Conservation (phyloP, 1,140 invertebrate genomes). For the Calliopsis andreniformis region DNA sequence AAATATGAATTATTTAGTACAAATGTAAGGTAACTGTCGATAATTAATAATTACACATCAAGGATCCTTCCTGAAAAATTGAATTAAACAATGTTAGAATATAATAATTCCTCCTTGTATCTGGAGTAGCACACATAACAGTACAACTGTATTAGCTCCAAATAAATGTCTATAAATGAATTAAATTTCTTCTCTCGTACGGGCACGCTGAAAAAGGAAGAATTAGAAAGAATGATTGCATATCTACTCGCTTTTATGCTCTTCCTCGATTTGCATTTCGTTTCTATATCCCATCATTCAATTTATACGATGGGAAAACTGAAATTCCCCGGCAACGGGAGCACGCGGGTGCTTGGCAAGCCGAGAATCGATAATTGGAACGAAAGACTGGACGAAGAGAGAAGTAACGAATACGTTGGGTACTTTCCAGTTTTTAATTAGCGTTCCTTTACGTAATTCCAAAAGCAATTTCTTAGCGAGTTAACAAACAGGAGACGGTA, state of each 20-base stretch:
- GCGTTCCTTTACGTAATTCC: conserved; percentile 51
- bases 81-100: too few species aligned
- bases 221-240: background rate
- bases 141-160: too few species aligned
- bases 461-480: conserved; percentile 57
- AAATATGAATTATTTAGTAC: too few species aligned
- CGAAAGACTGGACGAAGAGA: background rate
- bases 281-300: conserved; percentile 9
- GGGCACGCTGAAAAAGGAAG: too few species aligned
- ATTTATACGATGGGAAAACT: conserved; percentile 12
- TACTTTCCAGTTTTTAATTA: conserved; percentile 68
- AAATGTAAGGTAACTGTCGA: too few species aligned
- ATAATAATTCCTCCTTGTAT: too few species aligned
- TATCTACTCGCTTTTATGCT: background rate
- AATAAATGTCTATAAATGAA: too few species aligned
- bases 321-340: background rate
- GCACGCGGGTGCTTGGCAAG: background rate
- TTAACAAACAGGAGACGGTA: conserved; percentile 55
- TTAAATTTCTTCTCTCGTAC: too few species aligned
- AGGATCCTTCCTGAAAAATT: too few species aligned
- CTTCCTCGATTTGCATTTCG: background rate
- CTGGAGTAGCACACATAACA: too few species aligned
- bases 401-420: background rate
- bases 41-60: too few species aligned
- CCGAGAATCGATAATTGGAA: conserved; percentile 9